phyloP scores from a whole-genome alignment of 2,888 invertebrate species.

The Phrixothrix hirtus region DNA sequence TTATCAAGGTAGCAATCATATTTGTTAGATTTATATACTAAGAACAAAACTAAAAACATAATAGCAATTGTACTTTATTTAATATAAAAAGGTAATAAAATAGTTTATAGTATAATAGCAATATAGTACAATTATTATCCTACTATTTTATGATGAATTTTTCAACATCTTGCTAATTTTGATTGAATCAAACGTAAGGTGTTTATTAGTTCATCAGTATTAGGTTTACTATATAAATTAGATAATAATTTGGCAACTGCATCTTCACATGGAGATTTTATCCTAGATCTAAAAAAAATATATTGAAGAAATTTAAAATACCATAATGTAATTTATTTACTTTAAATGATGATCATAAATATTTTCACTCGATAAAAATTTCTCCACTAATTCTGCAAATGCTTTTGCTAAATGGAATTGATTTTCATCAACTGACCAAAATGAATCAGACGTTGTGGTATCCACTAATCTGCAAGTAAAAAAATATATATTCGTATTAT shows the following conservation, averaged over 20 bases:
- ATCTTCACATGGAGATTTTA: constrained; percentile 73
- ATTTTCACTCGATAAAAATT: constrained; percentile 63
- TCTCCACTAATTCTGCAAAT: constrained; percentile 71
- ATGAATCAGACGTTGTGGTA: constrained; percentile 59
- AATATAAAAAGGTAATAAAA: too few species aligned
- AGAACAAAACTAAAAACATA: too few species aligned
- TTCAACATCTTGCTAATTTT: constrained; percentile 65
- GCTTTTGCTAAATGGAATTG: constrained; percentile 84
- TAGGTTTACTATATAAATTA: constrained; percentile 75
- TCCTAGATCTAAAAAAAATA: constrained; percentile 62
- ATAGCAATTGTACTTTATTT: too few species aligned
- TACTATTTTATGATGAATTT: background rate
- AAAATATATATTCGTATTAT: constrained; percentile 5
- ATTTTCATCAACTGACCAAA: constrained; percentile 83
- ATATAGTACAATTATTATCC: constrained; percentile 54
- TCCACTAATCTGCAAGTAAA: constrained; percentile 35
- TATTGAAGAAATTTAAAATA: constrained; percentile 12
- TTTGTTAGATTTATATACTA: too few species aligned
- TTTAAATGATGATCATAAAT: constrained; percentile 15
- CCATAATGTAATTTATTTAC: constrained; percentile 2
- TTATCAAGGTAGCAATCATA: too few species aligned
- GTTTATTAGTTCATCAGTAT: constrained; percentile 65
- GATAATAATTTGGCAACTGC: constrained; percentile 75
- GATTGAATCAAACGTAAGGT: constrained; percentile 63
- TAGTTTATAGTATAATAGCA: too few species aligned